Percentiles rank a stretch among this genome's conserved stretches.
Conservation (phyloP, 1,140 invertebrate genomes). For the Asobara japonica region DNA sequence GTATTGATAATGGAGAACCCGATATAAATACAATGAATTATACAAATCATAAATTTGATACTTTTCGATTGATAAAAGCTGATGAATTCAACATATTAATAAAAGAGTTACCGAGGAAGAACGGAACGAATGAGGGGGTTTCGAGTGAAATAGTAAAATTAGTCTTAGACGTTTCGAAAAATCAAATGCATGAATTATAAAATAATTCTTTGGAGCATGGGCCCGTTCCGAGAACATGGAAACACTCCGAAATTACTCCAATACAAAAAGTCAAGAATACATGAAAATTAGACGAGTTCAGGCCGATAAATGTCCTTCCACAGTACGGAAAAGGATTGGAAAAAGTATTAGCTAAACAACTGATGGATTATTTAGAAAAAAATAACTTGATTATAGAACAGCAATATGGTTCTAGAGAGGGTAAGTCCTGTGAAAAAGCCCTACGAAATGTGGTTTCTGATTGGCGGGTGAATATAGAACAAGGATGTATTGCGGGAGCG, state of each 20-base stretch:
- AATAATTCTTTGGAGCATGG: constrained; percentile 26
- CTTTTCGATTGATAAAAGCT: neutral
- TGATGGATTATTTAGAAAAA: constrained; percentile 15
- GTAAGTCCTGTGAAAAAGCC: constrained; percentile 25
- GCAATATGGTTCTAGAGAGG: constrained; percentile 23
- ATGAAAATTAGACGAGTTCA: constrained; percentile 30
- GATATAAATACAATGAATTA: neutral
- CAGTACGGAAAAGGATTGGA: constrained; percentile 31
- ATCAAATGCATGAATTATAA: constrained; percentile 13
- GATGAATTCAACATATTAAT: neutral
- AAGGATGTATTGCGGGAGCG: neutral
- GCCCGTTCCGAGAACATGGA: constrained; percentile 28
- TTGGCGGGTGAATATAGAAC: constrained; percentile 14
- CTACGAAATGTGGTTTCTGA: neutral
- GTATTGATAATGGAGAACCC: neutral
- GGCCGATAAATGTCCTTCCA: constrained; percentile 37
- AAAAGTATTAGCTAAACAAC: constrained; percentile 31
- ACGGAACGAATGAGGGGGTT: neutral
- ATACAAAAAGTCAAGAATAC: constrained; percentile 38
- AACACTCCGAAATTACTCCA: constrained; percentile 34
- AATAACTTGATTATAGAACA: constrained; percentile 28
- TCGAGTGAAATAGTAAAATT: neutral
- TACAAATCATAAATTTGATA: neutral
- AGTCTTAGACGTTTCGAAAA: neutral
- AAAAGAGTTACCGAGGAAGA: neutral